Conservation (phyloP, 2,888 invertebrate genomes). For the Calliscelio sp. region DNA sequence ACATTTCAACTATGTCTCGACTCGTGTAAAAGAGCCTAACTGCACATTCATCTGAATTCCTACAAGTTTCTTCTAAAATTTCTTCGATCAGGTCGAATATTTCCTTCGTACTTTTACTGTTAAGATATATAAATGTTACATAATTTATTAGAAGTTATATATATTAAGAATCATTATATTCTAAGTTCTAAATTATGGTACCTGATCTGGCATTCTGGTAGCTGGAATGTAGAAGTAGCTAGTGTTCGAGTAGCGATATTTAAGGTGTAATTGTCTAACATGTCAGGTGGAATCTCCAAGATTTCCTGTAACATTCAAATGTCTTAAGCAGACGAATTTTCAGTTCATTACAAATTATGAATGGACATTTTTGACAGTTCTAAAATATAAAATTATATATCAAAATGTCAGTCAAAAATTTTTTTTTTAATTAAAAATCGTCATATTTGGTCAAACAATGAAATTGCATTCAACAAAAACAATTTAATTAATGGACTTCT, state of each 20-base stretch:
- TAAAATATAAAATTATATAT: too few relatives aligned
- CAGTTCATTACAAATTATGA: too few relatives aligned
- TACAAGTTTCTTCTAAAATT: conserved; percentile 89
- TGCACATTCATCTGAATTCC: conserved; percentile 88
- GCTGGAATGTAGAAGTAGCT: conserved; percentile 83
- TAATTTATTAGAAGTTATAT: background rate
- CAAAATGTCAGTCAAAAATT: too few relatives aligned
- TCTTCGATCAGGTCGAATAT: conserved; percentile 89
- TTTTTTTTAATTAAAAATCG: too few relatives aligned
- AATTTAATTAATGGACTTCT: too few relatives aligned
- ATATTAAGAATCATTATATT: background rate
- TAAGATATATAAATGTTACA: conserved; percentile 33
- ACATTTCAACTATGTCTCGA: conserved; percentile 91
- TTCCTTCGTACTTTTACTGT: conserved; percentile 89
- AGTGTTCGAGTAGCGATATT: conserved; percentile 79
- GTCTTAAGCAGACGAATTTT: too few relatives aligned
- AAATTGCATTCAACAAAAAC: too few relatives aligned
- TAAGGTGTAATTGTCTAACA: conserved; percentile 71
- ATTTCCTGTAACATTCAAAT: too few relatives aligned
- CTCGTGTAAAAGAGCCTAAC: conserved; percentile 90
- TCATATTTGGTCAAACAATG: too few relatives aligned
- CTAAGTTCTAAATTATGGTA: conserved; percentile 74
- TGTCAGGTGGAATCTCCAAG: conserved; percentile 71
- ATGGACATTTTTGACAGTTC: too few relatives aligned
- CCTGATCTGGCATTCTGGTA: conserved; percentile 87